A percentile compares a stretch with the other conserved stretches of the same genome.
Evolutionary conservation across 2,113 vertebrate genomes (phyloP).

Genomic region (Calidris pugnax): DNA sequence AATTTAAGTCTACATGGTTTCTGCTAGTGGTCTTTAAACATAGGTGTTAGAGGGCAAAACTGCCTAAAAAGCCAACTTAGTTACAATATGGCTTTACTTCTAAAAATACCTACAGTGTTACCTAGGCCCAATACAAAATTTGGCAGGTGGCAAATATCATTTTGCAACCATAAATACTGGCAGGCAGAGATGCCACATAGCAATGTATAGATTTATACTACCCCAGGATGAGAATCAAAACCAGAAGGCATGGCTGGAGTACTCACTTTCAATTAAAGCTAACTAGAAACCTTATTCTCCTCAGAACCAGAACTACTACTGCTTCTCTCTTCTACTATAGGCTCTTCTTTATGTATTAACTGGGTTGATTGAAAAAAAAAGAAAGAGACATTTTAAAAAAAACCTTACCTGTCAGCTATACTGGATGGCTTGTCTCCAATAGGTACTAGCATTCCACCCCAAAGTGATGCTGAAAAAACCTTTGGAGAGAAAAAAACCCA

Average conservation of each 20-base stretch:
- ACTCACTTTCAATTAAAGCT: neutral
- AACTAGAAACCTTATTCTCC: neutral
- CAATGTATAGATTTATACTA: neutral
- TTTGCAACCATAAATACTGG: neutral
- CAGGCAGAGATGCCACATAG: neutral
- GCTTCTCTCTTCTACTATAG: neutral
- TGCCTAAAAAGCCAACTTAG: neutral
- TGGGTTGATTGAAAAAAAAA: neutral
- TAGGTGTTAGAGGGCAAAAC: neutral
- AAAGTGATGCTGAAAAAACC: slow-evolving; percentile 90
- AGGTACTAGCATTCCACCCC: slow-evolving; percentile 91
- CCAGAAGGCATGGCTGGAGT: neutral
- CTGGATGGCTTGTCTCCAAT: slow-evolving; percentile 84
- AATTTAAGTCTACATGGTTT: neutral
- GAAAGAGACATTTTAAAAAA: neutral
- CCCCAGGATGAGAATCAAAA: neutral
- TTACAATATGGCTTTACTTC: neutral
- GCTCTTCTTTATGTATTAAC: neutral
- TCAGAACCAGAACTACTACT: neutral
- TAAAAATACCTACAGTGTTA: neutral
- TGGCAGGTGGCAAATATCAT: neutral
- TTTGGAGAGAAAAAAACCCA: slow-evolving; percentile 53
- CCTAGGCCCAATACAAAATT: neutral
- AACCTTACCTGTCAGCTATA: slow-evolving; percentile 93
- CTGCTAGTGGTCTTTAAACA: neutral